phyloP scores from a whole-genome alignment of 2,113 vertebrate genomes.

The Pterocles gutturalis region DNA sequence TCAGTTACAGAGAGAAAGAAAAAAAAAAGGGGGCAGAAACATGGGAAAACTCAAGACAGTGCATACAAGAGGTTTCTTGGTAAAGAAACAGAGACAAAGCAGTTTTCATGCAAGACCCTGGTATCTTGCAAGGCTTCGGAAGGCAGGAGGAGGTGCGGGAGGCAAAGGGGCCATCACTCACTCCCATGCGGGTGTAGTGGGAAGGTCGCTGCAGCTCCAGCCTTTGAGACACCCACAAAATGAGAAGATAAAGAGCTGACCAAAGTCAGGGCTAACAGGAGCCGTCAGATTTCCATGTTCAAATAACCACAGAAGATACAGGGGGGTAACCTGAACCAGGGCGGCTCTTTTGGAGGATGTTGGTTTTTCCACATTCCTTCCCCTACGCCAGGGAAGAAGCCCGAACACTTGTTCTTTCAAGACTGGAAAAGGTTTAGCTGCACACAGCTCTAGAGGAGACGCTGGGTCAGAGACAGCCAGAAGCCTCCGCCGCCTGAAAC shows the following conservation, averaged over 20 bases:
- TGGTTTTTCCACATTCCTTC: neutral
- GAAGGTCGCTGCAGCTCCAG: neutral
- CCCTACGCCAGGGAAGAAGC: neutral
- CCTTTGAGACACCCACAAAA: neutral
- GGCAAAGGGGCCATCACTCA: neutral
- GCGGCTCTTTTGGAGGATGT: neutral
- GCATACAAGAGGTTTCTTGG: neutral
- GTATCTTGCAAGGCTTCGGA: neutral
- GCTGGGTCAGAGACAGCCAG: no score
- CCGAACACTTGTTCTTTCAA: neutral
- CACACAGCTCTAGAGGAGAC: no score
- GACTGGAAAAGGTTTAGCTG: neutral
- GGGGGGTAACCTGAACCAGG: neutral
- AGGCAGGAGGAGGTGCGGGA: neutral
- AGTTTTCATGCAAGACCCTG: neutral
- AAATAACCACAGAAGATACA: neutral
- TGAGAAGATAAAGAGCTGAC: no score
- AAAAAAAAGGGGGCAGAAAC: neutral
- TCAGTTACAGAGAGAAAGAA: neutral
- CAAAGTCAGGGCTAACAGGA: neutral
- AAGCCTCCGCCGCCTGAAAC: no score
- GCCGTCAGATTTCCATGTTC: rapidly evolving
- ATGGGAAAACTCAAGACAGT: neutral
- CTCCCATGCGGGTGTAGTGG: neutral
- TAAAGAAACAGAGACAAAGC: neutral